Evolutionary conservation across 2,113 vertebrate species (phyloP), one percentile per base, ranked within the genome.

Genomic region (Colistium nudipinnis): DNA sequence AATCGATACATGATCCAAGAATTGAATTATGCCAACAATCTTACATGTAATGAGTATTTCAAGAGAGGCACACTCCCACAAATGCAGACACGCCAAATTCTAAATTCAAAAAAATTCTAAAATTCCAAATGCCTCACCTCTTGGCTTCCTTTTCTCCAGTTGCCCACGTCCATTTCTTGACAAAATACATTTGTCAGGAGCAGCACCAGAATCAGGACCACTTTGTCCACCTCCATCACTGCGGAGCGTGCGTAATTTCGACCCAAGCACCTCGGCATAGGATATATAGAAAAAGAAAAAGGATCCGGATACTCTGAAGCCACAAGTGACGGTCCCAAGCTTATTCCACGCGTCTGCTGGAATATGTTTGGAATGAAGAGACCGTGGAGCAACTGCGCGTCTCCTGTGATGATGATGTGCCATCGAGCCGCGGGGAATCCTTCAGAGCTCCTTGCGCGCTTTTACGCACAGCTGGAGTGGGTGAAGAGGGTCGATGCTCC

Each of bases 221-320:
- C 85, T 84, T 94, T 76, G 17, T 90, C 49, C 22, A 82, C 82
- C 76, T 93, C 95, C 96, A 96, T 83, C 66, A 4, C 93, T 64
- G 54, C 88, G 85, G 14, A 24, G 25, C 16, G 49, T 38, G 70
- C 64, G 48, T 36, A 65, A 78, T 36, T 49, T 31, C 17, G 14
- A 11, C 7, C 17, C 25, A 20, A 48, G 6, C 3, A 3, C n/a
- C 1, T 59, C 16, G 3, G 16, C 41, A 24, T 52, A 6, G n/a
- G n/a, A n/a, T n/a, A n/a, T n/a, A n/a, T n/a, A n/a, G n/a, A n/a
- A n/a, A n/a, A n/a, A n/a, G n/a, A n/a, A n/a, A n/a, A n/a, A n/a
- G n/a, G n/a, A n/a, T n/a, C n/a, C n/a, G n/a, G n/a, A n/a, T n/a
- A n/a, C n/a, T n/a, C n/a, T n/a, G n/a, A n/a, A n/a, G n/a, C n/a